Evolutionary conservation across 2,888 invertebrate species (phyloP).

Genomic region (Archaeoteleia sp.): DNA sequence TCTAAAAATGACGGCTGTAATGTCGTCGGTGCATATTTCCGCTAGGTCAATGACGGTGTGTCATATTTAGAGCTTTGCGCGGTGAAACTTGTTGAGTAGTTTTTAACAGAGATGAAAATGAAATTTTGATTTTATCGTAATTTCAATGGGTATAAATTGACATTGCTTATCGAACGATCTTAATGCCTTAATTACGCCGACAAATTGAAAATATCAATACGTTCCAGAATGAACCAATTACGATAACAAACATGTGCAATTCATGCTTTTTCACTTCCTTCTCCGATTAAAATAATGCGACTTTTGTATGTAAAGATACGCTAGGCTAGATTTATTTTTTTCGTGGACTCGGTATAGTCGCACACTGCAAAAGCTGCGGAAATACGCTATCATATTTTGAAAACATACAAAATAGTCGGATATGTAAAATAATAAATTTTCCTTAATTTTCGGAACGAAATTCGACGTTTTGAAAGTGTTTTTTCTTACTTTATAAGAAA

Average conservation of each 20-base stretch:
- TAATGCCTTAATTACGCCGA: not conserved
- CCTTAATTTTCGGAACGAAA: conserved; percentile 7
- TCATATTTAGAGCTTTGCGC: conserved; percentile 50
- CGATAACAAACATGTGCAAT: too few relatives aligned
- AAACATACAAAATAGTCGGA: not conserved
- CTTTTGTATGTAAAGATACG: conserved; percentile 10
- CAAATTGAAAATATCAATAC: too few relatives aligned
- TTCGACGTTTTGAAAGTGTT: too few relatives aligned
- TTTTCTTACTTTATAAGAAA: too few relatives aligned
- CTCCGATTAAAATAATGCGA: not conserved
- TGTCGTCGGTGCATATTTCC: conserved; percentile 65
- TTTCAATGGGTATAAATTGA: conserved; percentile 34
- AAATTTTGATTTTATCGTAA: conserved; percentile 39
- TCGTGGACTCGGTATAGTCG: conserved; percentile 35
- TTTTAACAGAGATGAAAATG: conserved; percentile 40
- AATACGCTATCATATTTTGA: conserved; percentile 57
- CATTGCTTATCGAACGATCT: conserved; percentile 16
- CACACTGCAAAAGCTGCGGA: conserved; percentile 63
- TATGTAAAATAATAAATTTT: conserved; percentile 12
- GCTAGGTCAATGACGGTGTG: conserved; percentile 49
- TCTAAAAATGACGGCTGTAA: conserved; percentile 58
- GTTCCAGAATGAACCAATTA: too few relatives aligned
- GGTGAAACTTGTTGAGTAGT: conserved; percentile 42
- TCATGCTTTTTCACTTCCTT: not conserved
- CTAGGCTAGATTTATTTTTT: conserved; percentile 3